Percentiles rank a stretch among this genome's conserved stretches.
phyloP scores from a whole-genome alignment of 2,888 invertebrate species.

The Patella caerulea region DNA sequence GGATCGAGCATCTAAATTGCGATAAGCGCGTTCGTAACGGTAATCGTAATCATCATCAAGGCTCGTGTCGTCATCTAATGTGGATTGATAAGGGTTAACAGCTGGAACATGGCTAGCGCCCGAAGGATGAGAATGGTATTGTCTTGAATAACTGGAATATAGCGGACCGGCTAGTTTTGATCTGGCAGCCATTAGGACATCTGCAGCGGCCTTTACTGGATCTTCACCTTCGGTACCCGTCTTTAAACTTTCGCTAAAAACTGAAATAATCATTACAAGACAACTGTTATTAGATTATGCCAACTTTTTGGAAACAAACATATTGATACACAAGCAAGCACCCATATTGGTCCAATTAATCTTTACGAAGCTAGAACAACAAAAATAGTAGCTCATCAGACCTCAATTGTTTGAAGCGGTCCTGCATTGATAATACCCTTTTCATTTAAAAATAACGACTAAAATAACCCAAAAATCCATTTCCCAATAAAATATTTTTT shows the following conservation, averaged over 20 bases:
- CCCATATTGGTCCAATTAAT: too few species aligned
- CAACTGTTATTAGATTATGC: constrained; percentile 32
- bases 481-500: too few species aligned
- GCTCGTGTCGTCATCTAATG: constrained; percentile 49
- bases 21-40: constrained; percentile 54
- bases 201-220: constrained; percentile 38
- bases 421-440: too few species aligned
- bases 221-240: constrained; percentile 28
- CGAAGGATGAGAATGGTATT: constrained; percentile 23
- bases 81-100: constrained; percentile 44
- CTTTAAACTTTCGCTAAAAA: constrained; percentile 32
- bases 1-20: constrained; percentile 50
- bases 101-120: constrained; percentile 18
- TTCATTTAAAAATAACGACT: too few species aligned
- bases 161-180: constrained; percentile 47
- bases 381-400: too few species aligned
- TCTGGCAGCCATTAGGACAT: constrained; percentile 50
- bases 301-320: background rate
- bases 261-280: constrained; percentile 27
- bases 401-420: too few species aligned
- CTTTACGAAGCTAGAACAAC: too few species aligned
- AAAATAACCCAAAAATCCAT: too few species aligned
- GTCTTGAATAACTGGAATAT: constrained; percentile 34
- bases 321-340: too few species aligned
- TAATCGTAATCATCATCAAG: constrained; percentile 56